Percentiles rank a stretch among this genome's conserved stretches.
These are phyloP conservation scores for Papilio aristodemus DNA, from an alignment of 1,140 invertebrate genomes.

Conservation along the genomic window DNA sequence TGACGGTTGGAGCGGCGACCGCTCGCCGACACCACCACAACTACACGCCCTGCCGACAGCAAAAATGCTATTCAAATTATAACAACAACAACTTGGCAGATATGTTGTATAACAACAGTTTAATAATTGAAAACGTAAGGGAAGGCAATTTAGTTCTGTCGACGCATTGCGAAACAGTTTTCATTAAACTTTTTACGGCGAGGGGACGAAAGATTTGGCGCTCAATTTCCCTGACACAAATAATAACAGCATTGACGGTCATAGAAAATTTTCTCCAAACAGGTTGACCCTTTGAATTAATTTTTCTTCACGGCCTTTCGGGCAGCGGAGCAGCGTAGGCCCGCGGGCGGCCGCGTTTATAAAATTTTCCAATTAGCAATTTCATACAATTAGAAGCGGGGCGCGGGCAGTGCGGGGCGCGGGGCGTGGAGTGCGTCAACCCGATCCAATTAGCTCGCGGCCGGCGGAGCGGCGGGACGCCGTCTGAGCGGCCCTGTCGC, in stretches of 20 bases:
- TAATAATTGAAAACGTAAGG: constrained; percentile 4
- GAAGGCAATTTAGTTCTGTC: constrained; percentile 10
- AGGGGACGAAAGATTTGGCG: constrained; percentile 26
- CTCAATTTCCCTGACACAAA: constrained; percentile 31
- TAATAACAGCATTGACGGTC: constrained; percentile 18
- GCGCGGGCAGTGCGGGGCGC: constrained; percentile 46
- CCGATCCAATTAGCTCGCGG: constrained; percentile 80
- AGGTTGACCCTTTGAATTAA: constrained; percentile 51
- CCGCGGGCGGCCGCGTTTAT: constrained; percentile 75
- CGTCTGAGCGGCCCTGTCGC: constrained; percentile 78
- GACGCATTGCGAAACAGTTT: constrained; percentile 6
- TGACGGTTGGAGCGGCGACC: constrained; percentile 80
- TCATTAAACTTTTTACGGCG: constrained; percentile 26
- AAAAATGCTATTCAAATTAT: constrained; percentile 19
- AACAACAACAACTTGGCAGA: too few relatives aligned
- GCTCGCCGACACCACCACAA: constrained; percentile 73
- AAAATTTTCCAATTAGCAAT: constrained; percentile 81
- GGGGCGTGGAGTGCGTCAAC: constrained; percentile 64
- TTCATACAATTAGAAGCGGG: constrained; percentile 78
- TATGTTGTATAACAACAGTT: not conserved
- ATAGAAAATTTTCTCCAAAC: constrained; percentile 36
- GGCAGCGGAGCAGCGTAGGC: constrained; percentile 51
- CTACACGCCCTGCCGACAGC: constrained; percentile 70
- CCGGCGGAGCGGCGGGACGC: constrained; percentile 77
- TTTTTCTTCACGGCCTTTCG: constrained; percentile 55